Evolutionary conservation across 23 tunicate species (phyloP).

Genomic region (Phallusia fumigata): DNA sequence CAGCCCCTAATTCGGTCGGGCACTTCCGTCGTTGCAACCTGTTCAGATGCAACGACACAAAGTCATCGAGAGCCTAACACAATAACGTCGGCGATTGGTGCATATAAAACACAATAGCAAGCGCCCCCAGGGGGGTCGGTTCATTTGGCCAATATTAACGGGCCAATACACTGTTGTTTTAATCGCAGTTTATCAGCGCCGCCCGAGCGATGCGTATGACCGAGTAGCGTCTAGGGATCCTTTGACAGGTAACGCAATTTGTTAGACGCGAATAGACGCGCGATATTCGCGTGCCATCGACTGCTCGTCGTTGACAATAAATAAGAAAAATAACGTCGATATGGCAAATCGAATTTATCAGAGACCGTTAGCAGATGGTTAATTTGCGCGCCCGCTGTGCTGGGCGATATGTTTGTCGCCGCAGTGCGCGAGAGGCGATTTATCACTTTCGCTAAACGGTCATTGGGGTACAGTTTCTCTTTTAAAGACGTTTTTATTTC

Average conservation of each 20-base stretch:
- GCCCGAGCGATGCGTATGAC: slow-evolving; percentile 8
- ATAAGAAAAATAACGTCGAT: slow-evolving; percentile 40
- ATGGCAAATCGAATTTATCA: slow-evolving; percentile 22
- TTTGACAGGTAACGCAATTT: slow-evolving; percentile 54
- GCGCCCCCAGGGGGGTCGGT: slow-evolving; percentile 14
- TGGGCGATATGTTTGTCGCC: neutral
- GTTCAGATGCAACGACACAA: neutral
- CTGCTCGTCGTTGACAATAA: slow-evolving; percentile 11
- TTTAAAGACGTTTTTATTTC: neutral
- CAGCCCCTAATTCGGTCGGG: neutral
- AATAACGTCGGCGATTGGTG: neutral
- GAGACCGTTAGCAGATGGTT: slow-evolving; percentile 11
- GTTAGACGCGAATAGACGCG: neutral
- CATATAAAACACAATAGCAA: neutral
- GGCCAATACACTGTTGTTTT: slow-evolving; percentile 27
- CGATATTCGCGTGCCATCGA: slow-evolving; percentile 28
- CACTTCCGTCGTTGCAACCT: neutral
- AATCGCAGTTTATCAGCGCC: slow-evolving; percentile 43
- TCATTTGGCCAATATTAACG: slow-evolving; percentile 56
- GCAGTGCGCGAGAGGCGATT: neutral
- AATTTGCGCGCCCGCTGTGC: slow-evolving; percentile 6
- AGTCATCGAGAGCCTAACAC: neutral
- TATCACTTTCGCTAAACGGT: neutral
- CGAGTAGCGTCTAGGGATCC: slow-evolving; percentile 35
- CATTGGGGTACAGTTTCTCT: neutral